Conservation (phyloP, 2,888 invertebrate species). For the Ennomos fuscantarius region DNA sequence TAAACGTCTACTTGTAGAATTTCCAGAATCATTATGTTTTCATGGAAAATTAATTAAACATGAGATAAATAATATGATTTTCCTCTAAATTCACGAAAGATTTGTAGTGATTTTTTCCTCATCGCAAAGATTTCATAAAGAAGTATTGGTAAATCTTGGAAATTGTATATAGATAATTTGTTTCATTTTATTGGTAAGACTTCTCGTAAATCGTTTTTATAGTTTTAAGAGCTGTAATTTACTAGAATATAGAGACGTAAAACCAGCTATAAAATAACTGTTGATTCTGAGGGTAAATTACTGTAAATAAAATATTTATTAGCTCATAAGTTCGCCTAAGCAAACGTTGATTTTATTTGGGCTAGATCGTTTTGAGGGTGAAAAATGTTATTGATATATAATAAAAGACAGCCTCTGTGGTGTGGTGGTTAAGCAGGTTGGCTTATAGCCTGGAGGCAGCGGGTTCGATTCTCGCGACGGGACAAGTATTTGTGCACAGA, state of each 20-base stretch:
- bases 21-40: background rate
- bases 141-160: background rate
- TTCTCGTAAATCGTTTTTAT: conserved; percentile 38
- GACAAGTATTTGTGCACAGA: too few relatives aligned
- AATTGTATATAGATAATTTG: conserved; percentile 10
- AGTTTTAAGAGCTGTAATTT: conserved; percentile 45
- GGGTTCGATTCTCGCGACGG: too few relatives aligned
- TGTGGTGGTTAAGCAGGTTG: too few relatives aligned
- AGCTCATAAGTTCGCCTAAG: conserved; percentile 17
- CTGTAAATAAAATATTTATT: conserved; percentile 30
- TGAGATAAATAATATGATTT: background rate
- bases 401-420: too few relatives aligned
- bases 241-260: conserved; percentile 48
- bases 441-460: too few relatives aligned
- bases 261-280: conserved; percentile 44
- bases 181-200: conserved; percentile 17
- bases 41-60: background rate
- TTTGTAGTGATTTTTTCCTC: too few relatives aligned
- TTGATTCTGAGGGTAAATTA: conserved; percentile 35
- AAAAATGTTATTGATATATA: conserved; percentile 1
- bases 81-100: too few relatives aligned
- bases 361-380: background rate
- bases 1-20: background rate
- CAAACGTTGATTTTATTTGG: conserved; percentile 16
- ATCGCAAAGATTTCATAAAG: too few relatives aligned